Evolutionary conservation across 2,888 invertebrate genomes (phyloP).

Genomic region (Epinotia ramella): DNA sequence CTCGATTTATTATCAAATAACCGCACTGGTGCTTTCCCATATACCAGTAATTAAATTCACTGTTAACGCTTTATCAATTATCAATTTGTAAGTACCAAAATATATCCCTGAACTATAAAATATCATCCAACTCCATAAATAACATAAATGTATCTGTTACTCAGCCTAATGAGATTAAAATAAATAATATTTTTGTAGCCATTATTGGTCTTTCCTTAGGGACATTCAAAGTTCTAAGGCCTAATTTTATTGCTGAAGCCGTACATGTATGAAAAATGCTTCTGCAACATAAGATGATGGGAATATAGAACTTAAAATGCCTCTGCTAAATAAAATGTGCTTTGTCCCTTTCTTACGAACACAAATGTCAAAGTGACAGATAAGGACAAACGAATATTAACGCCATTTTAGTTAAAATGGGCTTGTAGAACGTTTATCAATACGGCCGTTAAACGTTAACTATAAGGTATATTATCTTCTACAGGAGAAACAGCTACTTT

Average conservation of each 20-base stretch:
- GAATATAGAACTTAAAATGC: too few relatives aligned
- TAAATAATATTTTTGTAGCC: neutral
- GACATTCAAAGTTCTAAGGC: neutral
- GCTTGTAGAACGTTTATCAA: too few relatives aligned
- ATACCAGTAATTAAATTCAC: slow-evolving; percentile 33
- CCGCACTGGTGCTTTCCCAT: slow-evolving; percentile 14
- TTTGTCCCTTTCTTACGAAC: too few relatives aligned
- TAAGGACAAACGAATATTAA: too few relatives aligned
- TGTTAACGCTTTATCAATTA: slow-evolving; percentile 19
- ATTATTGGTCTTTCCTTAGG: neutral
- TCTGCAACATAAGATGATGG: neutral
- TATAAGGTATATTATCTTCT: too few relatives aligned
- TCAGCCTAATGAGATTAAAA: neutral
- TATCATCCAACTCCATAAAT: neutral
- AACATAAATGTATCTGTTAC: neutral
- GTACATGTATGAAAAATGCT: neutral
- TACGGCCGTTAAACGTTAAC: too few relatives aligned
- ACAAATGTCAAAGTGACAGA: too few relatives aligned
- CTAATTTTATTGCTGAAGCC: neutral
- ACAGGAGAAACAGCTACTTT: too few relatives aligned
- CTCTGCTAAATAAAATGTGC: too few relatives aligned
- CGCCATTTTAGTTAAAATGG: too few relatives aligned
- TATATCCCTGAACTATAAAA: neutral
- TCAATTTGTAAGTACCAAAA: slow-evolving; percentile 5
- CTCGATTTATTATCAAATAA: slow-evolving; percentile 43